phyloP scores from a whole-genome alignment of 2,797 vertebrate genomes.

The Heterohyrax brucei region DNA sequence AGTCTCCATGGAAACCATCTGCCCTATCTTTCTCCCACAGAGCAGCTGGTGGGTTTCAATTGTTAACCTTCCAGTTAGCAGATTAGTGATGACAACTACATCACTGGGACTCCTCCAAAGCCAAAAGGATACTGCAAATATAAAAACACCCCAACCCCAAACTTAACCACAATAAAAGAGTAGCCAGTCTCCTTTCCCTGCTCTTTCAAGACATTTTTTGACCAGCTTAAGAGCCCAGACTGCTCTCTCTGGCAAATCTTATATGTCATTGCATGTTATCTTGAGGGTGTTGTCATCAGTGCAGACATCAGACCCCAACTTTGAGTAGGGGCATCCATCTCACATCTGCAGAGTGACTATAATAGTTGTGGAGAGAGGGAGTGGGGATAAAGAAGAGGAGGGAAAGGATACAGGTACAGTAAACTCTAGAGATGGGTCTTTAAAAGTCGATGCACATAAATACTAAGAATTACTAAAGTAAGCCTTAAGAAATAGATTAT shows the following conservation, averaged over 20 bases:
- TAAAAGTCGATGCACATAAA: constrained; percentile 5
- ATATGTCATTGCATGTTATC: neutral
- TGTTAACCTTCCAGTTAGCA: no score
- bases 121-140: neutral
- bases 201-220: neutral
- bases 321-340: neutral
- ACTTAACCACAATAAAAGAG: neutral
- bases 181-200: neutral
- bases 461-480: neutral
- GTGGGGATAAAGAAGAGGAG: neutral
- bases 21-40: no score
- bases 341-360: neutral
- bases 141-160: neutral
- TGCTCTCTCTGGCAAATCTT: neutral
- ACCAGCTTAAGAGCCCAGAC: neutral
- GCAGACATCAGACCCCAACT: neutral
- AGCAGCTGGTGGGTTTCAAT: no score
- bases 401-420: neutral
- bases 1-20: no score
- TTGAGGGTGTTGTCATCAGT: neutral
- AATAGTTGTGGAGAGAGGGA: neutral
- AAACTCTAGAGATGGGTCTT: neutral
- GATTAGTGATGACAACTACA: no score
- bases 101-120: neutral
- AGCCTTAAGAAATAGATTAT: neutral